These are phyloP conservation scores for Pachydiplax longipennis DNA, from an alignment of 2,888 invertebrate genomes.

Conservation along the genomic window DNA sequence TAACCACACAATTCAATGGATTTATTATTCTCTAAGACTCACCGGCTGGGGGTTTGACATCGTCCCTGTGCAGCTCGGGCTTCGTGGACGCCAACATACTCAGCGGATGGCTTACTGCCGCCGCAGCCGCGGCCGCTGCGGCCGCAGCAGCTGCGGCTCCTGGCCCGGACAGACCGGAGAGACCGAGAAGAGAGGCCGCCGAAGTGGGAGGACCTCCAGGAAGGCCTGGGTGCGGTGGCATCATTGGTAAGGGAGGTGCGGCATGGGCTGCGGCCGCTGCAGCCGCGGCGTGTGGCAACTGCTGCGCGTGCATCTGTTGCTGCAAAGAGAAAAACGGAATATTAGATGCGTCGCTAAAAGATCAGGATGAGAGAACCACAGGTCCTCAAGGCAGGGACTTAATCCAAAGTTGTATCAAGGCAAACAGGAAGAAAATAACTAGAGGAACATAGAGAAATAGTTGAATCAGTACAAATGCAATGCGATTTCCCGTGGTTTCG, in stretches of 20 bases:
- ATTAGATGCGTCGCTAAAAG: background rate
- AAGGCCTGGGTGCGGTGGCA: constrained; percentile 69
- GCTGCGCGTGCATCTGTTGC: constrained; percentile 94
- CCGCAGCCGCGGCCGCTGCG: constrained; percentile 67
- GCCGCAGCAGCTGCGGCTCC: constrained; percentile 67
- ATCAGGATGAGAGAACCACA: background rate
- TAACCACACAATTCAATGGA: too few species aligned
- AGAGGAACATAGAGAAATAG: too few species aligned
- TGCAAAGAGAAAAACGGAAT: constrained; percentile 60
- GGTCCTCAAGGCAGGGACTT: too few species aligned
- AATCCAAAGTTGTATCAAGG: too few species aligned
- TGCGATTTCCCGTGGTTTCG: too few species aligned
- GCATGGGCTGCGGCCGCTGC: constrained; percentile 72
- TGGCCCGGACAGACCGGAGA: constrained; percentile 67
- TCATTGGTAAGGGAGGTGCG: constrained; percentile 76
- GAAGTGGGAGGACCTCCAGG: constrained; percentile 64
- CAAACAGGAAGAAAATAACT: too few species aligned
- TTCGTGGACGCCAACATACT: constrained; percentile 76
- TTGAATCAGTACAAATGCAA: too few species aligned
- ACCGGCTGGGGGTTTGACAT: constrained; percentile 80
- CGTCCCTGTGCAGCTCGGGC: constrained; percentile 78
- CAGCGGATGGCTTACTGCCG: constrained; percentile 76
- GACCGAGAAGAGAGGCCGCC: constrained; percentile 64
- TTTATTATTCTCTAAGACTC: constrained; percentile 56
- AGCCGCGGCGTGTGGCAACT: constrained; percentile 72